Base-by-base conservation (phyloP, 1,140 invertebrate species). In the Nephila pilipes region DNA sequence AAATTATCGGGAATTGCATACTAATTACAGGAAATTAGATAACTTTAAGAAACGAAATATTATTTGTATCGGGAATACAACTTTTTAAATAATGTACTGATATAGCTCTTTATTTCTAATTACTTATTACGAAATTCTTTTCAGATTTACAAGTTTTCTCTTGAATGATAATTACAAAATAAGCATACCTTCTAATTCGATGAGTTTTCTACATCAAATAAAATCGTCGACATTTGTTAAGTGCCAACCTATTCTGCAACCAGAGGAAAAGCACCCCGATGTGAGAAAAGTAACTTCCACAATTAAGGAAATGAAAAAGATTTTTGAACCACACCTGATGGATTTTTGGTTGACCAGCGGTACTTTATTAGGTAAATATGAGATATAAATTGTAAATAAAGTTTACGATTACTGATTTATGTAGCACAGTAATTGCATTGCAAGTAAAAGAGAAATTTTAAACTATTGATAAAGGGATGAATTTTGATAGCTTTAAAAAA, bases 321-420 rank as follows among this genome's bases (percentile, higher is more conserved):
- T 75, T 25, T 32, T 75, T 32, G 29, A 75, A 5, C 29, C 69
- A 5, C 18, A 75, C 29, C 14, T 75, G 6, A 32, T 32, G 5
- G 69, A 75, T 20, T 75, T 75, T 32, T 75, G 69, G 69, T 36
- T 75, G 18, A 75, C 69, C 18, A 75, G 32, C 36, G 69, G 69
- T 36, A 75, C 69, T 18, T 32, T 75, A 5, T 16, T 75, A 4
- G 69, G 69, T 75, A 75, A 32, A 16, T 75, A 20, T 75, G 16
- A 32, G 5, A n/a, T 12, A 25, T 46, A 46, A 46, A 46, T 46
- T 46, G n/a, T 46, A 46, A 4, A 0, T 46, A 46, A 46, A 46
- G 12, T 10, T 46, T 10, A 46, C 12, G n/a, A n/a, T n/a, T n/a
- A n/a, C n/a, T n/a, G n/a, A n/a, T n/a, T n/a, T n/a, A n/a, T n/a